Percentiles rank a stretch among this genome's conserved stretches.
Conservation (phyloP, 1,140 invertebrate genomes). For the Aporrectodea caliginosa region DNA sequence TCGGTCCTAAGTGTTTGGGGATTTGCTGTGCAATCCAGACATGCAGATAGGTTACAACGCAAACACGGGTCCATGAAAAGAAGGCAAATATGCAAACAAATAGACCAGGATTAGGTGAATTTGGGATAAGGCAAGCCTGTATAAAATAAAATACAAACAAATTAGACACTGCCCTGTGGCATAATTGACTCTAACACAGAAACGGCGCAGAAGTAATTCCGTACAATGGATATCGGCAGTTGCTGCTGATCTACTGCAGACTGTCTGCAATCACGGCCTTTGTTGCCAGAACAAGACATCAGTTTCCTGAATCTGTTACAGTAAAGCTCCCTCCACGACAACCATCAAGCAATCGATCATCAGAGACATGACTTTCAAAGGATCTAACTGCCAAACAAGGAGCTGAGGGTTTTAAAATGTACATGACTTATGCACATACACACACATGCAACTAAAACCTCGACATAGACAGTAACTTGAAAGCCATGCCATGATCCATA, state of each 20-base stretch:
- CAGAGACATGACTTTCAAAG: no score
- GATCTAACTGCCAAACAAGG: no score
- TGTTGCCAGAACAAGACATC: background rate
- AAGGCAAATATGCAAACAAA: constrained; percentile 1
- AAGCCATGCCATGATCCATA: no score
- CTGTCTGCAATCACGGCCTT: background rate
- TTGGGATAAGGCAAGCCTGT: background rate
- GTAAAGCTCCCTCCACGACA: background rate
- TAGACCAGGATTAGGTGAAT: background rate
- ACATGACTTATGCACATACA: no score
- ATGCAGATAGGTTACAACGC: background rate
- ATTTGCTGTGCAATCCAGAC: background rate
- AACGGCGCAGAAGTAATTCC: background rate
- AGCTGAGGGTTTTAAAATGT: no score
- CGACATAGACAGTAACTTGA: no score
- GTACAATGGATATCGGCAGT: background rate
- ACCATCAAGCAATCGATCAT: background rate
- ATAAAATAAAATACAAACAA: constrained; percentile 1
- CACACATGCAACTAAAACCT: no score
- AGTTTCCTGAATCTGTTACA: background rate
- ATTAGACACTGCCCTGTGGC: background rate
- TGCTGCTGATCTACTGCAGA: no score
- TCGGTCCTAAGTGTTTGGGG: background rate
- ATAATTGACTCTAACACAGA: background rate
- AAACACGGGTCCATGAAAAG: background rate